A percentile compares a stretch with the other conserved stretches of the same genome.
Conservation (phyloP, 53 echinoderm and acorn worm species). For the Luidia sarsii region DNA sequence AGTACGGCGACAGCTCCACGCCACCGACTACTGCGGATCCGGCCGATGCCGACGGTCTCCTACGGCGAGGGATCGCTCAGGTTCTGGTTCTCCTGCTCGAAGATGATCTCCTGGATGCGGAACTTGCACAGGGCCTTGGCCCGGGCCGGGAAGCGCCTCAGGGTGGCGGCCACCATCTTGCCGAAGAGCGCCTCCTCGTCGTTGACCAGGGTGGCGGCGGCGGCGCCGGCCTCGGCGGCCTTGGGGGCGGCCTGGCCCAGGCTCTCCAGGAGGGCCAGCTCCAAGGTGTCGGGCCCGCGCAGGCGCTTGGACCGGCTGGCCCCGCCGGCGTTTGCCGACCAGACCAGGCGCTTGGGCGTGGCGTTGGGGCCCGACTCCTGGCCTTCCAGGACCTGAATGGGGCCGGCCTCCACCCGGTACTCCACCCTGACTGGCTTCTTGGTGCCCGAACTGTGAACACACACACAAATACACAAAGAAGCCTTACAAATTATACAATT, state of each 20-base stretch:
- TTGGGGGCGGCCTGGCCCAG: not conserved
- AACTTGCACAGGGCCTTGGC: conserved; percentile 35
- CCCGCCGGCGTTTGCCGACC: not conserved
- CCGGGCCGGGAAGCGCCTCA: conserved; percentile 11
- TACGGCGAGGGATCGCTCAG: not conserved
- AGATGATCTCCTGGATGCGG: conserved; percentile 18
- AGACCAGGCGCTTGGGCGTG: not conserved
- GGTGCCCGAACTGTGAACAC: no score
- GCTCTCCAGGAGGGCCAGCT: not conserved
- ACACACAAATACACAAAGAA: no score
- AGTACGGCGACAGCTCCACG: no score
- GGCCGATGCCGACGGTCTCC: no score
- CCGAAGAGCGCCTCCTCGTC: conserved; percentile 17
- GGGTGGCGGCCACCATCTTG: conserved; percentile 18
- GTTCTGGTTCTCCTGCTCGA: conserved; percentile 9
- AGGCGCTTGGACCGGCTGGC: not conserved
- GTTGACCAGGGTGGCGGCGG: not conserved
- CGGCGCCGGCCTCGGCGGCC: not conserved
- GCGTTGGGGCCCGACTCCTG: not conserved
- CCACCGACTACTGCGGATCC: no score
- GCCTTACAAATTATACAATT: no score
- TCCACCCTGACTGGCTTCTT: no score
- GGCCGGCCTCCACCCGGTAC: no score
- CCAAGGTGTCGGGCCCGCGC: not conserved
- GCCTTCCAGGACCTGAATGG: no score